These are phyloP conservation scores for Coptotermes formosanus DNA, from an alignment of 1,140 invertebrate genomes.

Conservation along the genomic window DNA sequence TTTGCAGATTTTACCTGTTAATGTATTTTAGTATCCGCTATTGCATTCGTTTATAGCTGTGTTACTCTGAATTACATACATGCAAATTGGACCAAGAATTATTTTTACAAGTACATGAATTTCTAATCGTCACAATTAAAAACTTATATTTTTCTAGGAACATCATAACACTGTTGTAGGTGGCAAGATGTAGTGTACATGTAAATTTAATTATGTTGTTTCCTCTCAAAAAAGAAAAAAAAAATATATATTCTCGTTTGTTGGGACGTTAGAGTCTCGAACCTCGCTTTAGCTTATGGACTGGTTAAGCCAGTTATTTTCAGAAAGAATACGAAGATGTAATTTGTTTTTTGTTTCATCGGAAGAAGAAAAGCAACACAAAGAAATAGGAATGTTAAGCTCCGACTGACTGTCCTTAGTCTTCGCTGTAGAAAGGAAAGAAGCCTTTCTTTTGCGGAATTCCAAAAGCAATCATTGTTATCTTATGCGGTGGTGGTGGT, in stretches of 20 bases:
- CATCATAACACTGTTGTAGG: too few species aligned
- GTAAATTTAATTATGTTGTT: background rate
- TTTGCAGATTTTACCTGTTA: too few species aligned
- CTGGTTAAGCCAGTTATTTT: background rate
- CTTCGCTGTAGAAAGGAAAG: background rate
- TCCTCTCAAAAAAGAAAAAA: background rate
- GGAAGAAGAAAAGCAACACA: background rate
- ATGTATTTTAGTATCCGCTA: too few species aligned
- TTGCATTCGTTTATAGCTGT: too few species aligned
- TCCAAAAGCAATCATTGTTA: conserved; percentile 11
- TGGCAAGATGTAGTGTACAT: background rate
- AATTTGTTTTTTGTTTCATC: background rate
- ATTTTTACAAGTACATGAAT: too few species aligned
- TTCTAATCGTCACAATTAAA: too few species aligned
- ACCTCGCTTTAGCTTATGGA: background rate
- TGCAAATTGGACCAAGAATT: too few species aligned
- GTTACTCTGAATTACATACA: too few species aligned
- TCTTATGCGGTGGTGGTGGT: background rate
- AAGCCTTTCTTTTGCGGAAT: background rate
- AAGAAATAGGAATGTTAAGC: background rate
- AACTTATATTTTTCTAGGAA: too few species aligned
- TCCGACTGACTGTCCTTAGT: background rate
- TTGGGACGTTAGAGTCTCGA: background rate
- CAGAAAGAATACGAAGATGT: background rate
- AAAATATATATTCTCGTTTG: background rate